These are phyloP conservation scores for Monochamus saltuarius DNA, from an alignment of 1,140 invertebrate genomes.

Conservation along the genomic window DNA sequence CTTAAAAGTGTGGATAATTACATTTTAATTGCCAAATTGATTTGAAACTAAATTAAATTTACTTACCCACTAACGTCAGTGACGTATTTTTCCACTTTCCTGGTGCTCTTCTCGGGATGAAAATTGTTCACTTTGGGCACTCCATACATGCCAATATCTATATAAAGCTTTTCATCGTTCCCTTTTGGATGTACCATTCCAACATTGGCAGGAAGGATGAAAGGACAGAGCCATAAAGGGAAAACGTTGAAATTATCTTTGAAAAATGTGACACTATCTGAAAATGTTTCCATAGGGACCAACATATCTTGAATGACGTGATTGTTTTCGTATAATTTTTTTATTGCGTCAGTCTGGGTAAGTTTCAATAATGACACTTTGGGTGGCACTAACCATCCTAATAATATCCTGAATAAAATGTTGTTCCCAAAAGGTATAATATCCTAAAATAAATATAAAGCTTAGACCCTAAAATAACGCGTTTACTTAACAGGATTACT, in stretches of 20 bases:
- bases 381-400: constrained; percentile 81
- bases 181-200: constrained; percentile 67
- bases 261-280: constrained; percentile 65
- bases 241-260: constrained; percentile 74
- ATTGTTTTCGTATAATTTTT: constrained; percentile 73
- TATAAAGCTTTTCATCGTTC: constrained; percentile 61
- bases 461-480: too few relatives aligned
- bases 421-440: constrained; percentile 87
- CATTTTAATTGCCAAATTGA: not conserved
- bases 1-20: too few relatives aligned
- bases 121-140: constrained; percentile 66
- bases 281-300: constrained; percentile 66
- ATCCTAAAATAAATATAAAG: constrained; percentile 59
- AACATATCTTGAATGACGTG: constrained; percentile 87
- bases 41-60: not conserved
- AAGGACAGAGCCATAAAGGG: constrained; percentile 84
- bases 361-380: constrained; percentile 82
- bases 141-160: constrained; percentile 80
- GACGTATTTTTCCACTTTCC: constrained; percentile 72
- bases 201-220: constrained; percentile 67
- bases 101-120: constrained; percentile 65
- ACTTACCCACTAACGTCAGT: constrained; percentile 64
- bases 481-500: too few relatives aligned
- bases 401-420: constrained; percentile 67
- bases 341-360: constrained; percentile 73